Percentiles rank a stretch among this genome's conserved stretches.
phyloP scores from a whole-genome alignment of 2,797 vertebrate species.

The Onychomys leucogaster region DNA sequence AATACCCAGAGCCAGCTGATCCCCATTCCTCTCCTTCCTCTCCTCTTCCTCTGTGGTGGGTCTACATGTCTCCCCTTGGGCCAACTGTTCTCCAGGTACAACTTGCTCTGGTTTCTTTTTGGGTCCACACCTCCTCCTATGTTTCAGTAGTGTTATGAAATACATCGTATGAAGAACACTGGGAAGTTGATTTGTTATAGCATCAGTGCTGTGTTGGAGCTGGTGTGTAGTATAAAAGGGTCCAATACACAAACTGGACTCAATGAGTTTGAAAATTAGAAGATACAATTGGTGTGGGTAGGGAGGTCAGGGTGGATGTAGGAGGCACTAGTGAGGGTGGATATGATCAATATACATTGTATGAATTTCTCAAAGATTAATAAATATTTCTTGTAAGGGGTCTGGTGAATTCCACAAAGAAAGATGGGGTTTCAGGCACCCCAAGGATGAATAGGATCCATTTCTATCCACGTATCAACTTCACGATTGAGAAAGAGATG shows the following conservation, averaged over 20 bases:
- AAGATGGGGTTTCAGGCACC: background rate
- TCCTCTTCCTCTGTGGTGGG: background rate
- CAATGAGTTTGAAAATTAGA: background rate
- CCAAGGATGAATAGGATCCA: rapidly evolving
- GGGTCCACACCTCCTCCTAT: rapidly evolving
- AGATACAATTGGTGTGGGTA: background rate
- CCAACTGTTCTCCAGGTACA: background rate
- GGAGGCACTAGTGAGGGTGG: background rate
- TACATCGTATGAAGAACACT: background rate
- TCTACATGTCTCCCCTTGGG: background rate
- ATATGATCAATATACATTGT: background rate
- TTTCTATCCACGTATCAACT: rapidly evolving
- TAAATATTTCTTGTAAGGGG: background rate
- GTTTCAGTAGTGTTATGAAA: background rate
- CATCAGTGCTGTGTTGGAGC: background rate
- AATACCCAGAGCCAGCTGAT: rapidly evolving
- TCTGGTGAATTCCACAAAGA: background rate
- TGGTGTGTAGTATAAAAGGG: background rate
- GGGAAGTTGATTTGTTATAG: background rate
- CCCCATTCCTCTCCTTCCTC: rapidly evolving
- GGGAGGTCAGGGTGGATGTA: background rate
- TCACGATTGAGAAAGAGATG: background rate
- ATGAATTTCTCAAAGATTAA: background rate
- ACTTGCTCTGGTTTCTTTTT: background rate
- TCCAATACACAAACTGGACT: background rate